A percentile compares a stretch with the other conserved stretches of the same genome.
phyloP scores from a whole-genome alignment of 2,797 vertebrate species.

The Characodon lateralis region DNA sequence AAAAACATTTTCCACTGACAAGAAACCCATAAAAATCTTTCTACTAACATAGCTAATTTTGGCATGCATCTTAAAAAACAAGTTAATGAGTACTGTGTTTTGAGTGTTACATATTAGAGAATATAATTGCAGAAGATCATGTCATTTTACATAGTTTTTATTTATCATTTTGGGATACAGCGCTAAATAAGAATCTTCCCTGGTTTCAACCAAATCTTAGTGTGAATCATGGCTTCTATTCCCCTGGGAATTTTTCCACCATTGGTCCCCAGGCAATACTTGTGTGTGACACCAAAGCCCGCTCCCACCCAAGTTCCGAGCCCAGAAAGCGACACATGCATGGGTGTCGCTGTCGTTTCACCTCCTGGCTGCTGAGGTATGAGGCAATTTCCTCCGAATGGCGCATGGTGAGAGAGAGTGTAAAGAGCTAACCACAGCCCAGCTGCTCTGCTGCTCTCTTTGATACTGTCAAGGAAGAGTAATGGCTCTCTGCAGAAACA shows the following conservation, averaged over 20 bases:
- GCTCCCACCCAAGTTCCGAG: conserved; percentile 78
- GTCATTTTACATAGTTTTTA: neutral
- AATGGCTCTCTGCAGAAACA: conserved; percentile 82
- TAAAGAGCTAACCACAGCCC: conserved; percentile 54
- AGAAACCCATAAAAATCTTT: conserved; percentile 56
- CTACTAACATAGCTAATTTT: conserved; percentile 17
- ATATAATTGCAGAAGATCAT: too few relatives aligned
- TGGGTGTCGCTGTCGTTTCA: conserved; percentile 82
- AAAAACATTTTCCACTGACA: conserved; percentile 38
- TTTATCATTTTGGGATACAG: neutral
- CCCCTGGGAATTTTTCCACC: conserved; percentile 55
- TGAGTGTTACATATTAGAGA: conserved; percentile 21
- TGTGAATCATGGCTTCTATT: conserved; percentile 39
- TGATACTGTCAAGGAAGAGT: conserved; percentile 86
- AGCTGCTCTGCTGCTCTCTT: conserved; percentile 76
- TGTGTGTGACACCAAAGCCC: conserved; percentile 73
- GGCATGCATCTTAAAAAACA: conserved; percentile 6
- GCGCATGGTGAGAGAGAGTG: conserved; percentile 71
- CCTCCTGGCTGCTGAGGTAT: conserved; percentile 84
- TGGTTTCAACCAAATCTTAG: conserved; percentile 27
- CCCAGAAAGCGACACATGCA: conserved; percentile 82
- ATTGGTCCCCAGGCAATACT: conserved; percentile 71
- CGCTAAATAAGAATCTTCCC: conserved; percentile 21
- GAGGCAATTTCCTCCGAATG: conserved; percentile 86
- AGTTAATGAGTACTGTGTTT: conserved; percentile 24